Evolutionary conservation across 1,140 invertebrate species (phyloP).

Genomic region (Drosophila aff.): DNA sequence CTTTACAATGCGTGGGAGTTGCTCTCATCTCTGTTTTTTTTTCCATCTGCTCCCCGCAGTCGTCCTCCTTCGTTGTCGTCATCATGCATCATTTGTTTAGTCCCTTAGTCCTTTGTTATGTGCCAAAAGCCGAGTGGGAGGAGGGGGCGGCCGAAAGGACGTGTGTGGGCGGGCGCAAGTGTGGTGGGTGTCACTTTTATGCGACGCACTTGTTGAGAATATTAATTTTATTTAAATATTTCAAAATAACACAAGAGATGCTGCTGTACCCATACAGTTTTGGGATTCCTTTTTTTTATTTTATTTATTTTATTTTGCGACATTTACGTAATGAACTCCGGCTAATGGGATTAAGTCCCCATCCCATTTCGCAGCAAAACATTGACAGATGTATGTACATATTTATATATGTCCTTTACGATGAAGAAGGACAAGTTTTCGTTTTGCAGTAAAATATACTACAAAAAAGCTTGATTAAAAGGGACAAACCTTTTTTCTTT

Average conservation of each 20-base stretch:
- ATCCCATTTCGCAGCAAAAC: background rate
- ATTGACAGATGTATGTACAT: background rate
- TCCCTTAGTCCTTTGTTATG: slow-evolving; percentile 74
- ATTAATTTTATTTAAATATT: slow-evolving; percentile 79
- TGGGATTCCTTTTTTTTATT: background rate
- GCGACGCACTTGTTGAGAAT: slow-evolving; percentile 73
- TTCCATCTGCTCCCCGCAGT: slow-evolving; percentile 14
- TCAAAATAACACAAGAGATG: slow-evolving; percentile 55
- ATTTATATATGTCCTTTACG: background rate
- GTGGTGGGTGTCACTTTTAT: slow-evolving; percentile 65
- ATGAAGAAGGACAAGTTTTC: background rate
- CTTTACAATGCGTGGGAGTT: slow-evolving; percentile 47
- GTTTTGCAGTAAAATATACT: background rate
- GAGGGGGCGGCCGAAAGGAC: slow-evolving; percentile 5
- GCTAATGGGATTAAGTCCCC: slow-evolving; percentile 38
- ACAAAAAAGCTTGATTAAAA: background rate
- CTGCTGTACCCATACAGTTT: slow-evolving; percentile 28
- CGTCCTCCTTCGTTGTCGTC: slow-evolving; percentile 43
- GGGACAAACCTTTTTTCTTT: too few species aligned
- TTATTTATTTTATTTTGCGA: slow-evolving; percentile 36
- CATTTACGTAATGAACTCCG: slow-evolving; percentile 42
- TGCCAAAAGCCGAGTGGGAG: slow-evolving; percentile 46
- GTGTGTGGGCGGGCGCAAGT: slow-evolving; percentile 28
- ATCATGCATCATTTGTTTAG: slow-evolving; percentile 79
- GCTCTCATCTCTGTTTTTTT: slow-evolving; percentile 27